phyloP scores from a whole-genome alignment of 2,113 vertebrate genomes.

The Excalfactoria chinensis region DNA sequence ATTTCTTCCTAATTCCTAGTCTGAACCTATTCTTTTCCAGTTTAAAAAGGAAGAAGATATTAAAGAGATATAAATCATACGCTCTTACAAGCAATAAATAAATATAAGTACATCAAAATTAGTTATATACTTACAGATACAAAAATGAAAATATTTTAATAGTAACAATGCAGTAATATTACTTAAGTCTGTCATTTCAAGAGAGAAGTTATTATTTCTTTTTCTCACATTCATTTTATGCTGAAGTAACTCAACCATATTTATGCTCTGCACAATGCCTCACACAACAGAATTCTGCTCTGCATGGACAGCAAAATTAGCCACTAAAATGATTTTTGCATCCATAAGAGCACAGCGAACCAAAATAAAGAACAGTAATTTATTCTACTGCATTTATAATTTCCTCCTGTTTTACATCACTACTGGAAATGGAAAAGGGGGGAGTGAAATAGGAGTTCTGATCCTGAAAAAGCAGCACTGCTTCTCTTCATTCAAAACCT shows the following conservation, averaged over 20 bases:
- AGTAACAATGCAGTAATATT: background rate
- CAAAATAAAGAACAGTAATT: background rate
- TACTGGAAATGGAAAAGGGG: background rate
- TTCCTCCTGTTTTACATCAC: background rate
- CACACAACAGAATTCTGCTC: background rate
- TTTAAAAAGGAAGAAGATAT: background rate
- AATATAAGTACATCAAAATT: background rate
- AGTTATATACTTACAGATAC: background rate
- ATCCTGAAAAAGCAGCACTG: background rate
- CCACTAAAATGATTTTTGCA: background rate
- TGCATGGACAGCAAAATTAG: background rate
- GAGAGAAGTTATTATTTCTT: background rate
- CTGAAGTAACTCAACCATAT: background rate
- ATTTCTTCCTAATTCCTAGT: no score
- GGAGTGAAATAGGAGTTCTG: background rate
- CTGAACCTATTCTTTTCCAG: no score
- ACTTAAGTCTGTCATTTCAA: background rate
- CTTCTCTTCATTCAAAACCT: constrained; percentile 27
- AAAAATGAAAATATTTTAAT: background rate
- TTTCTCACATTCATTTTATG: background rate
- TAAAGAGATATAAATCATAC: background rate
- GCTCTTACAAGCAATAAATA: background rate
- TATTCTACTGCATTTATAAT: background rate
- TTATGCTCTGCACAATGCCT: background rate
- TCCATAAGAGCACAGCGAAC: background rate